Evolutionary conservation across 2,113 vertebrate genomes (phyloP).

Genomic region (Otis tarda): DNA sequence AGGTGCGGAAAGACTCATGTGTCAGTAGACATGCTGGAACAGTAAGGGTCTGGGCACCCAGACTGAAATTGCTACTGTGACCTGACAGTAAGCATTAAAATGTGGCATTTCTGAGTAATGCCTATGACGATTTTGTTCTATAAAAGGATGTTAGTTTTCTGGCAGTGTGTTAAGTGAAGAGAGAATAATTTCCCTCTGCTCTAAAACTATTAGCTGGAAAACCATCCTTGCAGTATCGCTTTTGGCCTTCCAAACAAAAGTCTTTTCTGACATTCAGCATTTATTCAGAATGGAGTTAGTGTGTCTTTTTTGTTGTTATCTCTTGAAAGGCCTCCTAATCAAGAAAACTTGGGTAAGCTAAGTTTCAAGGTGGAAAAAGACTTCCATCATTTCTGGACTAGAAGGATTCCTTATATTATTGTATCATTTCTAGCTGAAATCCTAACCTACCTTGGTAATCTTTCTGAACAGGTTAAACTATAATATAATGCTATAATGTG

Average conservation of each 20-base stretch:
- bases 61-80: neutral
- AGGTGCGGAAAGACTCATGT: fast-evolving
- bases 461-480: neutral
- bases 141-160: neutral
- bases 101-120: neutral
- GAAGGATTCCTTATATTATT: neutral
- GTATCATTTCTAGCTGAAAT: neutral
- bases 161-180: neutral
- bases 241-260: neutral
- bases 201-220: neutral
- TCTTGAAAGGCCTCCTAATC: neutral
- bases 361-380: neutral
- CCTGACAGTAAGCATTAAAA: neutral
- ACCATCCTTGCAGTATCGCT: fast-evolving
- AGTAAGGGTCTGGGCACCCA: neutral
- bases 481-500: neutral
- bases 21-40: neutral
- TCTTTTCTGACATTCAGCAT: neutral
- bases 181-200: neutral
- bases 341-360: neutral
- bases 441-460: neutral
- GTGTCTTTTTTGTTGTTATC: neutral
- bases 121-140: neutral
- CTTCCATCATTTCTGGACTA: neutral
- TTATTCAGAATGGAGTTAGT: neutral